Base-by-base conservation (phyloP, 2,797 vertebrate species). In the Todus mexicanus region DNA sequence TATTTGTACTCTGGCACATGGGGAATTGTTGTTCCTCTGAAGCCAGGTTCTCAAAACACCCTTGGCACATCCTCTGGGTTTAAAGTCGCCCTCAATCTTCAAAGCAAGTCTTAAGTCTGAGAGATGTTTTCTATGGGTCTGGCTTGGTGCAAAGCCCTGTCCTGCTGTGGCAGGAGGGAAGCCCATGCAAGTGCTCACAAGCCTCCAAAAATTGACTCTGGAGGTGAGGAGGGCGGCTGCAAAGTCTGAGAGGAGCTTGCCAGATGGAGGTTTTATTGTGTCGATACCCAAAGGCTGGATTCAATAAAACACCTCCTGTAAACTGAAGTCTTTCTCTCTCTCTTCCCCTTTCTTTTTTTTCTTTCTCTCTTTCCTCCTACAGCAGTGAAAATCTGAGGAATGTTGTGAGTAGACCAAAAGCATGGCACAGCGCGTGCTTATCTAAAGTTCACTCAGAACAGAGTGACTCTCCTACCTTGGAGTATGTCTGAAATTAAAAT, bases 251-350 rank as follows among this genome's bases (percentile, higher is more conserved):
- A 75, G 61, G 83, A 86, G 83, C 51, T 79, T 86, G 82, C 70
- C 91, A 96, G 89, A 91, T 87, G 88, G 90, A 70, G 54, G 17
- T 78, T 97, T 96, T 96, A 96, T 80, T 89, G 87, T 95, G n/a
- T n/a, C n/a, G n/a, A n/a, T n/a, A n/a, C n/a, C n/a, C n/a, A n/a
- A n/a, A n/a, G n/a, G n/a, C n/a, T 82, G 43, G 63, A 74, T 89
- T 93, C 90, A 92, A 77, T 87, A 95, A 97, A 98, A 93, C 83
- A 91, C 50, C 79, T 95, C 92, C 92, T 43, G 48, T 82, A 96
- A 97, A 92, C 42, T 70, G 66, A 76, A 78, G 69, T 84, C 82
- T 42, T 71, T 72, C 92, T 92, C 51, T 72, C 27, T 73, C 43
- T 79, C 68, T 60, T 12, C 12, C 48, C 25, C 12, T 35, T 37